Base-by-base conservation (phyloP, 2,888 invertebrate species). In the Leptopilina syphax region DNA sequence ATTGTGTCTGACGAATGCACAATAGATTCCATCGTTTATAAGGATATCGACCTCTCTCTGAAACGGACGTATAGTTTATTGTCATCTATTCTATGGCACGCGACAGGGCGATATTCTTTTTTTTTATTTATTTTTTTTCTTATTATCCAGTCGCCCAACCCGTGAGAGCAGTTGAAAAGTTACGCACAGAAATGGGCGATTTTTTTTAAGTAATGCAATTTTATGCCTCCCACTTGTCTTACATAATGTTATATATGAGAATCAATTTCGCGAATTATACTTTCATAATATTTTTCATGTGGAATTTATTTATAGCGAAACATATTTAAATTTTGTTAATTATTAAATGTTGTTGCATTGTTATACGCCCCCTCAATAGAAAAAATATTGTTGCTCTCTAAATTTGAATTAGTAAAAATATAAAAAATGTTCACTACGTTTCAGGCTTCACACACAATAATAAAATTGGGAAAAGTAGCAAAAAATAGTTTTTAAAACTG, bases 221-320 rank as follows among this genome's bases (percentile, higher is more conserved):
- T 81, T 81, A 81, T 79, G 81, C 78, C 85, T 83, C 84, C 83
- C 81, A 84, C 83, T 83, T 83, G 78, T 67, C 80, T 88, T 87
- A 84, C 84, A 84, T 84, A 88, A 88, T 80, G 80, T 18, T 18
- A 18, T 80, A 57, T 84, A 34, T 3, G 34, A 34, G 34, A 34
- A 34, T 34, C 34, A 34, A 34, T 34, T 34, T 34, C 3, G 1
- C 34, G 34, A 34, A 34, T 34, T 34, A 34, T 34, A 34, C 34
- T 34, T 34, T 34, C 34, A 1, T 34, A 34, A 34, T 34, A 34
- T 34, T 34, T 34, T 34, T 34, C 34, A 4, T 34, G 2, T 34
- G 34, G 34, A 34, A 34, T 34, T 34, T 2, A 2, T 34, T 34
- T 34, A 2, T 34, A 34, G 34, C 34, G 34, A 34, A 34, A 34